Evolutionary conservation across 2,113 vertebrate species (phyloP).

Genomic region (Spermophilus dauricus): DNA sequence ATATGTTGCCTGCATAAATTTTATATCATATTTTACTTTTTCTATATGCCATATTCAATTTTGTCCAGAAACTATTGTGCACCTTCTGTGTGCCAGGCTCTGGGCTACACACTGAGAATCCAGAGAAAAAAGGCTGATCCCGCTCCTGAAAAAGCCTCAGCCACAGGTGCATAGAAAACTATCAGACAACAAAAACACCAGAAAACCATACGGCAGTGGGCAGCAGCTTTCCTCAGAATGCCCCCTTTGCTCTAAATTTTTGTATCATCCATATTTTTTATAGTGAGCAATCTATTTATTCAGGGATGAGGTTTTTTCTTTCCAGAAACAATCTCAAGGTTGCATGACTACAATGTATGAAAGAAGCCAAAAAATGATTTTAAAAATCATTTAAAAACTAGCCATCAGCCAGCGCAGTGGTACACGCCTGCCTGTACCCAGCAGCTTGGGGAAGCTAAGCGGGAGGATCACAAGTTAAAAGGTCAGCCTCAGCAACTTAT

Average conservation of each 20-base stretch:
- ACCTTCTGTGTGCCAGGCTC: background rate
- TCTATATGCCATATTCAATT: background rate
- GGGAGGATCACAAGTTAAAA: background rate
- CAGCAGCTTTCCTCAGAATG: background rate
- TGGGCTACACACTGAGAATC: background rate
- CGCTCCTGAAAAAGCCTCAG: background rate
- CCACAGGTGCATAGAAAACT: background rate
- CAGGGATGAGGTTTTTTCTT: background rate
- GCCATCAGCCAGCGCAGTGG: background rate
- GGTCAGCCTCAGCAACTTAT: background rate
- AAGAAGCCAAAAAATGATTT: background rate
- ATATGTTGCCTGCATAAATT: background rate
- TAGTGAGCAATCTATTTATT: background rate
- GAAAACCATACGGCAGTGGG: background rate
- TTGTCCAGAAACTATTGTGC: background rate
- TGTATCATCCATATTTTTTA: background rate
- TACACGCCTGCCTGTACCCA: background rate
- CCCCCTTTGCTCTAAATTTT: background rate
- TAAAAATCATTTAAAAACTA: background rate
- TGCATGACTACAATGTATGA: background rate
- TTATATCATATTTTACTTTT: background rate
- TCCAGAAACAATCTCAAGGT: background rate
- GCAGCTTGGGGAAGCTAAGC: background rate
- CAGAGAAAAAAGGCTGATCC: background rate
- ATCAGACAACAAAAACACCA: background rate